A percentile compares a stretch with the other conserved stretches of the same genome.
Evolutionary conservation across 2,888 invertebrate genomes (phyloP).

Genomic region (Ectemnius continuus): DNA sequence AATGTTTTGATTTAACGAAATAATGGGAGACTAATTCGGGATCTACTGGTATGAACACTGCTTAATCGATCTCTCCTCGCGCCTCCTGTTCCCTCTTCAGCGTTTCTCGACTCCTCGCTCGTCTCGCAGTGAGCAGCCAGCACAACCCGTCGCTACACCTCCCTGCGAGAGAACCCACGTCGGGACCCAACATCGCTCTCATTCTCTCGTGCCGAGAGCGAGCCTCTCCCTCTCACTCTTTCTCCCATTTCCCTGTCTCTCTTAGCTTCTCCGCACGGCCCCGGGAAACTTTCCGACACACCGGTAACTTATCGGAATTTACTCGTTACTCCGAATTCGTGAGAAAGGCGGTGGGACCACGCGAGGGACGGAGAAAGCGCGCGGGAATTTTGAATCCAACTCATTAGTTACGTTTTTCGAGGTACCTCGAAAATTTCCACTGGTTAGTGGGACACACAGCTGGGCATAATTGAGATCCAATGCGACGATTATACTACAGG

Average conservation of each 20-base stretch:
- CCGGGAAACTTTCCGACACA: slow-evolving; percentile 57
- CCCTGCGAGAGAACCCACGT: background rate
- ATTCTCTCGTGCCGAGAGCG: slow-evolving; percentile 7
- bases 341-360: slow-evolving; percentile 13
- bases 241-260: slow-evolving; percentile 5
- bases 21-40: no score
- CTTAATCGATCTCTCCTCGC: slow-evolving; percentile 1
- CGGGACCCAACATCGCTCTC: slow-evolving; percentile 10
- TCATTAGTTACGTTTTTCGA: background rate
- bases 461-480: no score
- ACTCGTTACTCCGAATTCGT: slow-evolving; percentile 58
- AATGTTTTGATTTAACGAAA: no score
- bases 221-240: slow-evolving; percentile 27
- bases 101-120: background rate
- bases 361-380: background rate
- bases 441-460: no score
- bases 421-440: no score
- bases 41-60: background rate
- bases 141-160: slow-evolving; percentile 2
- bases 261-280: slow-evolving; percentile 14
- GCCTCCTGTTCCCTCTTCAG: slow-evolving; percentile 2
- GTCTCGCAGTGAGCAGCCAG: slow-evolving; percentile 8
- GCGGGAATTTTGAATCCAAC: background rate
- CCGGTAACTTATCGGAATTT: slow-evolving; percentile 61
- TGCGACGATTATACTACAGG: no score